Conservation (phyloP, 2,888 invertebrate genomes). For the Mimachlamys varia region DNA sequence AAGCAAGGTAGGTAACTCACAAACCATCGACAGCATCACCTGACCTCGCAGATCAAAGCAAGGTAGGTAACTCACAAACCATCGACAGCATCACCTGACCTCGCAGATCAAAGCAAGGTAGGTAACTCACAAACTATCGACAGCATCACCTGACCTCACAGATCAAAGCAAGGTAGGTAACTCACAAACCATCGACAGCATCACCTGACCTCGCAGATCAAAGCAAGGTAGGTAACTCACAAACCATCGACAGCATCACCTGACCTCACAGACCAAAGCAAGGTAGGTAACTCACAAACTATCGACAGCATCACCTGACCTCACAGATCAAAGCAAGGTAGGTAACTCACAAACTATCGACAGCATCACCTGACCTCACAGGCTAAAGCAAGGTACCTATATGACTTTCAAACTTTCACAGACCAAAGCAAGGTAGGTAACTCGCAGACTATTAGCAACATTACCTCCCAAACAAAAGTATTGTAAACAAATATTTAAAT, state of each 20-base stretch:
- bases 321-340: conserved; percentile 84
- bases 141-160: conserved; percentile 95
- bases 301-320: conserved; percentile 98
- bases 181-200: conserved; percentile 97
- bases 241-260: conserved; percentile 97
- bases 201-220: conserved; percentile 90
- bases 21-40: conserved; percentile 97
- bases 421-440: conserved; percentile 82
- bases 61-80: conserved; percentile 89
- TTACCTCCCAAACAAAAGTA: conserved; percentile 88
- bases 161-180: conserved; percentile 82
- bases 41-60: conserved; percentile 85
- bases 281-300: conserved; percentile 89
- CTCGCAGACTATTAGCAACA: conserved; percentile 91
- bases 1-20: conserved; percentile 80
- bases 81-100: conserved; percentile 98
- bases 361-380: conserved; percentile 96
- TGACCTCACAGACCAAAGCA: conserved; percentile 85
- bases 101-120: conserved; percentile 84
- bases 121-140: conserved; percentile 89
- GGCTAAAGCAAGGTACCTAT: too few species aligned
- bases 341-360: conserved; percentile 85
- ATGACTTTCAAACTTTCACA: too few species aligned
- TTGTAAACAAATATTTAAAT: too few species aligned
- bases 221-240: conserved; percentile 80